A percentile compares a stretch with the other conserved stretches of the same genome.
Conservation (phyloP, 2,797 vertebrate species). For the Yasuhikotakia modesta region DNA sequence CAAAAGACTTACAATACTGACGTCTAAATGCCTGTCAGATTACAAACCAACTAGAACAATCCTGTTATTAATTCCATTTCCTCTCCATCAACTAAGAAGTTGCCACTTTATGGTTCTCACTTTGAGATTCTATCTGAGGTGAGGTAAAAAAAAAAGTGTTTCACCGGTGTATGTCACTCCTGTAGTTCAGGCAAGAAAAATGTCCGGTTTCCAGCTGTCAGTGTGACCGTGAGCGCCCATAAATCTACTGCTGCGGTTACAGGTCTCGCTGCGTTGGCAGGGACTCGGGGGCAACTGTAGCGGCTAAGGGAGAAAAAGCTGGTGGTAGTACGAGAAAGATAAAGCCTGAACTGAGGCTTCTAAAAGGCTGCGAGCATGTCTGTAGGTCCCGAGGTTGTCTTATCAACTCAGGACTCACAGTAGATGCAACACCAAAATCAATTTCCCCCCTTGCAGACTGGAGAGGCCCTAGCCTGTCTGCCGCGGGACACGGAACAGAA, state of each 20-base stretch:
- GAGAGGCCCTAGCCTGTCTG: slow-evolving; percentile 37
- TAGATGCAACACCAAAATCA: slow-evolving; percentile 52
- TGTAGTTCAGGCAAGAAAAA: slow-evolving; percentile 43
- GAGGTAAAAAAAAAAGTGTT: slow-evolving; percentile 33
- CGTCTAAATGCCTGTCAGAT: slow-evolving; percentile 49
- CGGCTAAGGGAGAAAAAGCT: slow-evolving; percentile 1
- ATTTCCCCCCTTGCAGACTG: slow-evolving; percentile 39
- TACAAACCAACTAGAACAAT: slow-evolving; percentile 40
- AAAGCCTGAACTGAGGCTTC: slow-evolving; percentile 17
- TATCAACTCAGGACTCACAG: slow-evolving; percentile 51
- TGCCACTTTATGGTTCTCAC: slow-evolving; percentile 48
- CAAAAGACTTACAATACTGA: slow-evolving; percentile 41
- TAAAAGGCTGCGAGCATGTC: slow-evolving; percentile 49
- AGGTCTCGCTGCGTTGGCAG: slow-evolving; percentile 8
- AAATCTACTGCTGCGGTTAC: slow-evolving; percentile 54
- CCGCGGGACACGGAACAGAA: slow-evolving; percentile 45
- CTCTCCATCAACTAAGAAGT: slow-evolving; percentile 51
- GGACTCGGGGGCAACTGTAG: slow-evolving; percentile 51
- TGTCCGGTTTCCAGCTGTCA: slow-evolving; percentile 32
- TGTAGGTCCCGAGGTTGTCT: slow-evolving; percentile 50
- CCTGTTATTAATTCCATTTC: slow-evolving; percentile 62
- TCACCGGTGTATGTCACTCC: slow-evolving; percentile 16
- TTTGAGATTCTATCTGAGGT: slow-evolving; percentile 35
- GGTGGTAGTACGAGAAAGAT: slow-evolving; percentile 2
- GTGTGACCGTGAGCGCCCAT: slow-evolving; percentile 27